Conservation (phyloP, 64 coral and sea anemone genomes). For the Montipora sp. region DNA sequence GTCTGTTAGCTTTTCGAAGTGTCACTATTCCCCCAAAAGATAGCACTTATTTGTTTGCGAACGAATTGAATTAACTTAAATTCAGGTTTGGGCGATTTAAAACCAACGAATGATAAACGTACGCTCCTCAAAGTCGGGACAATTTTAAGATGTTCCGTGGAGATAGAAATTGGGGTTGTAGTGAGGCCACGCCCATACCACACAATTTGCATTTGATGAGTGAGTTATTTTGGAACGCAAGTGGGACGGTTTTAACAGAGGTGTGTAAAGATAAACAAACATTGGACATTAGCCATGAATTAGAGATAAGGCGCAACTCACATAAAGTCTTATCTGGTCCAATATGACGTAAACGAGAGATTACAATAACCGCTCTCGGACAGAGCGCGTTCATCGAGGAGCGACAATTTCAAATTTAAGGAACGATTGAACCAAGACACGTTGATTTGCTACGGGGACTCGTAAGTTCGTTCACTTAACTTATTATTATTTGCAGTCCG, state of each 20-base stretch:
- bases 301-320: neutral
- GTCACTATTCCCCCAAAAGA: no score
- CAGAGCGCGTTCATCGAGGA: neutral
- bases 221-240: constrained; percentile 28
- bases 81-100: neutral
- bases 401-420: neutral
- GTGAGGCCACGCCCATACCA: neutral
- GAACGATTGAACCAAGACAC: neutral
- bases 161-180: constrained; percentile 28
- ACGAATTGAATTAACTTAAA: neutral
- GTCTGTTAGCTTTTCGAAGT: no score
- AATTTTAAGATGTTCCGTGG: neutral
- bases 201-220: neutral
- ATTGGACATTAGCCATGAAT: neutral
- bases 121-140: neutral
- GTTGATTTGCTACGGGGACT: neutral
- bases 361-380: neutral
- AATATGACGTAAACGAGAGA: neutral
- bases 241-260: constrained; percentile 4
- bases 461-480: constrained; percentile 10
- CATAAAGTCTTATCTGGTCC: neutral
- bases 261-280: constrained; percentile 39
- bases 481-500: neutral
- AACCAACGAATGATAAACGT: neutral
- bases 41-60: neutral